Conservation (phyloP, 2,797 vertebrate species). For the Hoplostethus atlanticus region DNA sequence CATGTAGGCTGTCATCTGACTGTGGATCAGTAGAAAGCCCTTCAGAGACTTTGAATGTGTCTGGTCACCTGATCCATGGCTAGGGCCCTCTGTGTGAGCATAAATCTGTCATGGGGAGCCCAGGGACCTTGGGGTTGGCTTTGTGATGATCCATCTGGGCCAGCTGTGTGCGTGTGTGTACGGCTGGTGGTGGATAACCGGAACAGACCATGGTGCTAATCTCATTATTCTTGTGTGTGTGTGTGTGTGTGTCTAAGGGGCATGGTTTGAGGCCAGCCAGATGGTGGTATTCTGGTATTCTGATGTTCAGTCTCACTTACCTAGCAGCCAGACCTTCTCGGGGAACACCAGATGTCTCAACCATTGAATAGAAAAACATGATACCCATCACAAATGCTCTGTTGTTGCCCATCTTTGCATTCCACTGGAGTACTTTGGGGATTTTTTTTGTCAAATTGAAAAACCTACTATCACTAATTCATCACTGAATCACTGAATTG, state of each 20-base stretch:
- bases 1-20: conserved; percentile 54
- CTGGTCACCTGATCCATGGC: conserved; percentile 72
- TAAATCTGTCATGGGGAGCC: conserved; percentile 73
- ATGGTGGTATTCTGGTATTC: conserved; percentile 71
- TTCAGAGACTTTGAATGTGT: conserved; percentile 42
- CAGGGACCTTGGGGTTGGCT: conserved; percentile 60
- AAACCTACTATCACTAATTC: conserved; percentile 28
- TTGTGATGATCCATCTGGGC: conserved; percentile 70
- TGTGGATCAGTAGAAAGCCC: conserved; percentile 41
- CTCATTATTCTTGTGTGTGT: conserved; percentile 50
- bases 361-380: conserved; percentile 64
- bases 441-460: conserved; percentile 14
- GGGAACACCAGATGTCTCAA: conserved; percentile 72
- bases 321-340: conserved; percentile 65
- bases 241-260: conserved; percentile 49
- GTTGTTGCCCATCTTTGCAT: conserved; percentile 51
- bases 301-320: conserved; percentile 64
- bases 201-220: conserved; percentile 58
- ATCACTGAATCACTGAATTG: conserved; percentile 2
- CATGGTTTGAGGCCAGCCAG: conserved; percentile 72
- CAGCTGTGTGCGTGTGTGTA: conserved; percentile 69
- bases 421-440: conserved; percentile 37
- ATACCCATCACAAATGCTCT: conserved; percentile 59
- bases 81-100: conserved; percentile 49
- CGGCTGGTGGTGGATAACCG: conserved; percentile 65